A percentile compares a stretch with the other conserved stretches of the same genome.
Conservation (phyloP, 2,113 vertebrate genomes). For the Galemys pyrenaicus region DNA sequence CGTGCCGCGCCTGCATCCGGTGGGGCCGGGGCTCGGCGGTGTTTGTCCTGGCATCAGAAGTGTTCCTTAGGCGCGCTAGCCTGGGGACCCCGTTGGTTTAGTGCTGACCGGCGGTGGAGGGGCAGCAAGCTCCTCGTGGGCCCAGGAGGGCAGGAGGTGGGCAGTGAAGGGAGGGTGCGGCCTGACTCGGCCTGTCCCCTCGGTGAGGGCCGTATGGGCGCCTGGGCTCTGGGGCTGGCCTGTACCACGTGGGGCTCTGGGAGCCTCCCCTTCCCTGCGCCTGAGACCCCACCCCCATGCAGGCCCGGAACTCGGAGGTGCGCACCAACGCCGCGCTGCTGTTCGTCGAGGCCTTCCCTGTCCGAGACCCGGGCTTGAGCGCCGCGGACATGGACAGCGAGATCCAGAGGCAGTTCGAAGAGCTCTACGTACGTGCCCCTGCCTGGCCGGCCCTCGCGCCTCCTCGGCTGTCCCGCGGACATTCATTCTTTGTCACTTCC, state of each 20-base stretch:
- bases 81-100: background rate
- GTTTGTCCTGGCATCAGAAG: background rate
- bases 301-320: constrained; percentile 95
- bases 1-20: too few species aligned
- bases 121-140: too few species aligned
- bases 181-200: too few species aligned
- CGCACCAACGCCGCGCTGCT: constrained; percentile 94
- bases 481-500: too few species aligned
- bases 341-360: constrained; percentile 94
- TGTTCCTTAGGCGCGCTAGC: background rate
- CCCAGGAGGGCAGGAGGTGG: too few species aligned
- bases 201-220: too few species aligned
- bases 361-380: constrained; percentile 89
- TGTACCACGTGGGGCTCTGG: background rate
- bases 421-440: constrained; percentile 89
- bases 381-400: constrained; percentile 86
- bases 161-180: background rate
- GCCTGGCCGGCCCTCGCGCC: background rate
- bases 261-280: background rate
- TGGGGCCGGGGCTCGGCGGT: too few species aligned
- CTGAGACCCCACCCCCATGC: background rate
- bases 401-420: constrained; percentile 96
- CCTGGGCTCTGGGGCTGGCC: too few species aligned
- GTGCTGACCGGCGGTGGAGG: background rate
- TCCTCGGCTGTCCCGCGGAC: background rate